Evolutionary conservation across 2,888 invertebrate genomes (phyloP).

Genomic region (Stenichneumon culpator): DNA sequence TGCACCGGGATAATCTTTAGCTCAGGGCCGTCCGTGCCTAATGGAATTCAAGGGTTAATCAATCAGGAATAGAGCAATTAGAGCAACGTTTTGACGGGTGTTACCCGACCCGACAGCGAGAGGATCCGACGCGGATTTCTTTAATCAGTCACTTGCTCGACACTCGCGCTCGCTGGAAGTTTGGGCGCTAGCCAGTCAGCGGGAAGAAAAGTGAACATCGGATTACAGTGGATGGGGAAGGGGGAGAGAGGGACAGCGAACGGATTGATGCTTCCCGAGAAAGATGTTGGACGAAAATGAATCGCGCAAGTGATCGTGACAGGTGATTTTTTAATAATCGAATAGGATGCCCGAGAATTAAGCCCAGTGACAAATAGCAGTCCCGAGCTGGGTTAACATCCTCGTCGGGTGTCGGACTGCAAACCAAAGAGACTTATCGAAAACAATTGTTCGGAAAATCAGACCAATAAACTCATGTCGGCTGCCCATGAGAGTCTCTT

Average conservation of each 20-base stretch:
- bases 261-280: constrained; percentile 50
- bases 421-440: too few species aligned
- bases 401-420: neutral
- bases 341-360: constrained; percentile 48
- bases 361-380: constrained; percentile 28
- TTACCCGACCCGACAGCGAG: constrained; percentile 71
- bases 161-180: constrained; percentile 47
- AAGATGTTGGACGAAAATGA: constrained; percentile 78
- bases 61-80: constrained; percentile 80
- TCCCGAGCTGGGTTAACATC: neutral
- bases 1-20: constrained; percentile 70
- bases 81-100: constrained; percentile 80
- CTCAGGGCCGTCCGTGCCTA: constrained; percentile 57
- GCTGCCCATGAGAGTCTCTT: too few species aligned
- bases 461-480: neutral
- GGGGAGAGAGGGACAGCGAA: neutral
- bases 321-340: constrained; percentile 80
- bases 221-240: constrained; percentile 39
- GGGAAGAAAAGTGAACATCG: constrained; percentile 68
- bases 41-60: constrained; percentile 78
- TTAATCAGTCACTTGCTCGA: constrained; percentile 80
- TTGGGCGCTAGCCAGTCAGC: constrained; percentile 20
- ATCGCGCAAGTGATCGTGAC: constrained; percentile 80
- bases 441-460: neutral
- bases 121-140: constrained; percentile 80